phyloP scores from a whole-genome alignment of 2,113 vertebrate species.

The Panthera uncia region DNA sequence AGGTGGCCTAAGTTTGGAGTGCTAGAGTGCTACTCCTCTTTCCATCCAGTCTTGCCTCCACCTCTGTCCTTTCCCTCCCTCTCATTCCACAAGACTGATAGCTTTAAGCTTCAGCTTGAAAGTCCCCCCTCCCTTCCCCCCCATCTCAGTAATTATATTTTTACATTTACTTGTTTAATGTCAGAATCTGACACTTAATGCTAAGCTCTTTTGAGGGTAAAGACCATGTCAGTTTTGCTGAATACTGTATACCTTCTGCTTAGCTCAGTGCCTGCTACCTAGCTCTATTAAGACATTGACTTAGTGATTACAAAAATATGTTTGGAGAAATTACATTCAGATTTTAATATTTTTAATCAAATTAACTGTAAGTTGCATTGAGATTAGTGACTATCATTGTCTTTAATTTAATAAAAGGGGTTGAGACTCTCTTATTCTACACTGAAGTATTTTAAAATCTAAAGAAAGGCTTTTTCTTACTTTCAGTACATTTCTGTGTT shows the following conservation, averaged over 20 bases:
- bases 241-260: not conserved
- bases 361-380: not conserved
- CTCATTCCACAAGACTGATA: not conserved
- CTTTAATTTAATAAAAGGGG: not conserved
- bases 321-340: not conserved
- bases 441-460: constrained; percentile 5
- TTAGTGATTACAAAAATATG: not conserved
- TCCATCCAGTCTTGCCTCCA: not conserved
- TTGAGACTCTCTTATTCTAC: not conserved
- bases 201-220: not conserved
- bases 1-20: no score
- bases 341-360: constrained; percentile 17
- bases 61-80: not conserved
- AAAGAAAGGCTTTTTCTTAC: constrained; percentile 15
- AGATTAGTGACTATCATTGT: not conserved
- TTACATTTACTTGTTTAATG: not conserved
- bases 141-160: not conserved
- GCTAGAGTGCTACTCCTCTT: not conserved
- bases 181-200: not conserved
- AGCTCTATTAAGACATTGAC: not conserved
- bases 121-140: not conserved
- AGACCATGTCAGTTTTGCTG: not conserved
- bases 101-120: not conserved
- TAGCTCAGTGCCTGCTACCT: not conserved
- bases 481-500: constrained; percentile 14